A percentile compares a stretch with the other conserved stretches of the same genome.
phyloP scores from a whole-genome alignment of 2,888 invertebrate genomes.

The Pyrochroa serraticornis region DNA sequence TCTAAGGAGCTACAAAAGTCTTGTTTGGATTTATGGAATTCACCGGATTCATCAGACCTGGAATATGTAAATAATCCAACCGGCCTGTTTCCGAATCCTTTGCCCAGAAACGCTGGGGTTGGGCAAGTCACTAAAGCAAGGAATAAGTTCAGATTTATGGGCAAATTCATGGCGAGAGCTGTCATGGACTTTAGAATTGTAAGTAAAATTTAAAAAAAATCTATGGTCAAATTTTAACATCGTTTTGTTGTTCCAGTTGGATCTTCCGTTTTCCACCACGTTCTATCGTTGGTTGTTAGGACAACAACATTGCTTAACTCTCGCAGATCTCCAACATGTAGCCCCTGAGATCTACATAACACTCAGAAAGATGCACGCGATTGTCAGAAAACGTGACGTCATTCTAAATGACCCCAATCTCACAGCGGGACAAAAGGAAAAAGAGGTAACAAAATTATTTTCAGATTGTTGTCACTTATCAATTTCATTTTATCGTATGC shows the following conservation, averaged over 20 bases:
- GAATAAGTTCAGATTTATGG: constrained; percentile 93
- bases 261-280: constrained; percentile 91
- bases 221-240: constrained; percentile 24
- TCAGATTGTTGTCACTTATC: no score
- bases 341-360: constrained; percentile 87
- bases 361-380: constrained; percentile 76
- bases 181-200: constrained; percentile 99
- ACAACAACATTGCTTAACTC: constrained; percentile 79
- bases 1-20: constrained; percentile 89
- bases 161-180: constrained; percentile 98
- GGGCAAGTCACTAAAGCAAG: constrained; percentile 83
- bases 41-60: constrained; percentile 57
- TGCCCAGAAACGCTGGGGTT: constrained; percentile 85
- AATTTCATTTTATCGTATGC: no score
- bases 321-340: constrained; percentile 83
- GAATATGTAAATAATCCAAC: constrained; percentile 80
- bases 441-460: no score
- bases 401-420: constrained; percentile 67
- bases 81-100: constrained; percentile 91
- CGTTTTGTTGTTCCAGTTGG: constrained; percentile 70
- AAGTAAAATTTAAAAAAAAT: constrained; percentile 48
- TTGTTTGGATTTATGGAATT: constrained; percentile 94
- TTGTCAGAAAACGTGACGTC: constrained; percentile 73
- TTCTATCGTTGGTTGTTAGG: constrained; percentile 96
- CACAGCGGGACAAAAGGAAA: constrained; percentile 69